Evolutionary conservation across 2,113 vertebrate species (phyloP).

Genomic region (Petrocephalus microphthalmus): DNA sequence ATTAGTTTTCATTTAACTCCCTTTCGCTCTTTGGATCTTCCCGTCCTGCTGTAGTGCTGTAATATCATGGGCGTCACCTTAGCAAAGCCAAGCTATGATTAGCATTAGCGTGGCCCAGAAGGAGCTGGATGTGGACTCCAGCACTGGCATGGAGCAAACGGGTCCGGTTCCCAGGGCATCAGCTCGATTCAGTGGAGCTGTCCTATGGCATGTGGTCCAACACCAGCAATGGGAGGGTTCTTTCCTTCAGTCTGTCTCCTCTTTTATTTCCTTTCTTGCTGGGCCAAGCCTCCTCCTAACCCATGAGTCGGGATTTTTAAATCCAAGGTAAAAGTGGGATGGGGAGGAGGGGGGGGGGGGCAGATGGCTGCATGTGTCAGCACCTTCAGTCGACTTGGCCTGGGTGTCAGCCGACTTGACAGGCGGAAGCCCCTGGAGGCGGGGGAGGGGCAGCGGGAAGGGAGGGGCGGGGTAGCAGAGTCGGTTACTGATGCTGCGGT

Average conservation of each 20-base stretch:
- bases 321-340: not conserved
- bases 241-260: not conserved
- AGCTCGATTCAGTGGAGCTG: not conserved
- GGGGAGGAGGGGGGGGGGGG: not conserved
- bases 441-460: not conserved
- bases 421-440: not conserved
- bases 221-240: not conserved
- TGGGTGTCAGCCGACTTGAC: not conserved
- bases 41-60: too few relatives aligned
- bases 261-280: not conserved
- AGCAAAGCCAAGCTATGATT: too few relatives aligned
- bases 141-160: not conserved
- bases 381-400: not conserved
- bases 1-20: too few relatives aligned
- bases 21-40: too few relatives aligned
- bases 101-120: not conserved
- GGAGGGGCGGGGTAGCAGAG: not conserved
- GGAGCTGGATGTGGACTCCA: not conserved
- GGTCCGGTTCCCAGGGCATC: not conserved
- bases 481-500: constrained; percentile 26
- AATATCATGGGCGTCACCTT: too few relatives aligned
- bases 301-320: not conserved
- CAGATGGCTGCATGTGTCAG: not conserved
- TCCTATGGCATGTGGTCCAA: not conserved
- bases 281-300: constrained; percentile 6